Evolutionary conservation across 2,113 vertebrate species (phyloP).

Genomic region (Marmota flaviventris): DNA sequence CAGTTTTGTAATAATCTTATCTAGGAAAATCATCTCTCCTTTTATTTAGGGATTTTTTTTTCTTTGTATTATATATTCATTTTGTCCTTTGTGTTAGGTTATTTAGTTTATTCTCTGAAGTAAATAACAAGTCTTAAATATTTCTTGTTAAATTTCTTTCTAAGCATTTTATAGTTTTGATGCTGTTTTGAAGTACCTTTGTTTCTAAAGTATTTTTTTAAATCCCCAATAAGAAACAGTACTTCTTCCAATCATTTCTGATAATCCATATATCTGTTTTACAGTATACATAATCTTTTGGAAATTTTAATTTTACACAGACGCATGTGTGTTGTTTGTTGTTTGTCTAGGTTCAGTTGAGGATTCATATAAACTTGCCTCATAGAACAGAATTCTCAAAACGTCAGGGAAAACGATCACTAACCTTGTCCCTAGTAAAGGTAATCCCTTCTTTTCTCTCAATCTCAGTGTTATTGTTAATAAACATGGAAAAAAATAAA

Average conservation of each 20-base stretch:
- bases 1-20: not conserved
- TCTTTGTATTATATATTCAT: not conserved
- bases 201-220: slow-evolving; percentile 8
- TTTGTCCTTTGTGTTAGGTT: not conserved
- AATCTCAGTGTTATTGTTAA: slow-evolving; percentile 24
- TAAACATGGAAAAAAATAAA: not conserved
- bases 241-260: not conserved
- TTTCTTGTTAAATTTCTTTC: not conserved
- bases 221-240: not conserved
- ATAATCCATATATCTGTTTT: not conserved
- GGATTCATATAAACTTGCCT: not conserved
- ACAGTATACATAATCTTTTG: not conserved
- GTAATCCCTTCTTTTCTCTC: not conserved
- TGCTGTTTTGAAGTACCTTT: not conserved
- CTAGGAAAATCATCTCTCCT: not conserved
- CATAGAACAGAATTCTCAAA: not conserved
- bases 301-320: not conserved
- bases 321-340: not conserved
- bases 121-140: not conserved
- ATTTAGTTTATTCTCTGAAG: not conserved
- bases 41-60: not conserved
- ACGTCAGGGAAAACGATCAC: not conserved
- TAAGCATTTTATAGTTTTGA: not conserved
- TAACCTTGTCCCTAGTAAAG: not conserved
- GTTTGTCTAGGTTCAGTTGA: slow-evolving; percentile 1